Evolutionary conservation across 2,888 invertebrate species (phyloP).

Genomic region (Ellobium chinense): DNA sequence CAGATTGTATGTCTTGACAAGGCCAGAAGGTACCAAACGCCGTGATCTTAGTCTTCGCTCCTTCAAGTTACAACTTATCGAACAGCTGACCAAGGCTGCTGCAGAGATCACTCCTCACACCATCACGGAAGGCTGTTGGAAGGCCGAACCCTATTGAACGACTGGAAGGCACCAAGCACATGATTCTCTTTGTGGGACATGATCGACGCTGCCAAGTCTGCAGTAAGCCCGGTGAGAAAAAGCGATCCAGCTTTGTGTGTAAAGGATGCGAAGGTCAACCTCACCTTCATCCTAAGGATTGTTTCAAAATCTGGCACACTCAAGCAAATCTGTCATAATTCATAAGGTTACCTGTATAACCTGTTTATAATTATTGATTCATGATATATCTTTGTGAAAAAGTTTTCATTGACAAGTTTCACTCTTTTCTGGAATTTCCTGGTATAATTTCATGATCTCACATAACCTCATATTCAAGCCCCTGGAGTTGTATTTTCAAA

Average conservation of each 20-base stretch:
- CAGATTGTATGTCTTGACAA: not conserved
- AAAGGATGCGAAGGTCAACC: constrained; percentile 31
- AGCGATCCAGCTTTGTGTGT: constrained; percentile 13
- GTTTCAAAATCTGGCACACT: not conserved
- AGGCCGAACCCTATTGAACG: not conserved
- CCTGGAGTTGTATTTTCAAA: not conserved
- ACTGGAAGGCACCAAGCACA: constrained; percentile 18
- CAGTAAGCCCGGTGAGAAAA: constrained; percentile 8
- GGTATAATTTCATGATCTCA: not conserved
- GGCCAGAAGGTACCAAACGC: constrained; percentile 2
- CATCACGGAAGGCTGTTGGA: not conserved
- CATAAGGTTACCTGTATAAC: not conserved
- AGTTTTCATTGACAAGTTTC: not conserved
- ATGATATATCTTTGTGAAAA: not conserved
- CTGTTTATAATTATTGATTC: not conserved
- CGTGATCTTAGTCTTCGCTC: not conserved
- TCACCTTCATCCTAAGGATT: constrained; percentile 16
- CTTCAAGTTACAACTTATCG: constrained; percentile 15
- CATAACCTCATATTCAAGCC: not conserved
- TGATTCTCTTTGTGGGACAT: not conserved
- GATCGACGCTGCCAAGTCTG: constrained; percentile 31
- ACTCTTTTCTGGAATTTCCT: not conserved
- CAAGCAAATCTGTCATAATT: not conserved
- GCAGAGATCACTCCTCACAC: not conserved
- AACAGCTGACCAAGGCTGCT: constrained; percentile 2